These are phyloP conservation scores for Alauda arvensis DNA, from an alignment of 2,797 vertebrate species.

Conservation along the genomic window DNA sequence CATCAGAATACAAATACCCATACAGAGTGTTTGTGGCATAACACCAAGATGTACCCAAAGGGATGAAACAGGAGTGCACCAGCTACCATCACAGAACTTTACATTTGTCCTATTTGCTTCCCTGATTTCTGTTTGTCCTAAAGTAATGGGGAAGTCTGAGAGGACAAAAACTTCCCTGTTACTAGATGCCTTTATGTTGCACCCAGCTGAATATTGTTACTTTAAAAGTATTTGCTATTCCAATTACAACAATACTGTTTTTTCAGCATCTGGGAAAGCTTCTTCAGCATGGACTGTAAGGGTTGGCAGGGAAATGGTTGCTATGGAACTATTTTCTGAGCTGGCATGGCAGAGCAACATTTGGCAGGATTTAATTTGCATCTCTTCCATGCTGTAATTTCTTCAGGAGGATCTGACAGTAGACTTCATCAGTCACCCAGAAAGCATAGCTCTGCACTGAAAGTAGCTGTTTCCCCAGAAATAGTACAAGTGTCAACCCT, in stretches of 20 bases:
- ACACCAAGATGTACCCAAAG: not conserved
- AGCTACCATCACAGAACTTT: not conserved
- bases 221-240: not conserved
- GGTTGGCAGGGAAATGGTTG: constrained; percentile 34
- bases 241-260: not conserved
- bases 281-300: not conserved
- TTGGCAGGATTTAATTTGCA: constrained; percentile 24
- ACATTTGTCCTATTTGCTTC: not conserved
- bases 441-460: not conserved
- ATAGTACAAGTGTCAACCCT: not conserved
- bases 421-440: not conserved
- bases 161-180: not conserved
- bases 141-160: not conserved
- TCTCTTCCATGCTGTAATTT: not conserved
- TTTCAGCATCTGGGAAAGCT: not conserved
- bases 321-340: constrained; percentile 39
- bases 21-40: not conserved
- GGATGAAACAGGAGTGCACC: not conserved
- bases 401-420: not conserved
- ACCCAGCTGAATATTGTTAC: not conserved
- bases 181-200: not conserved
- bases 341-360: not conserved
- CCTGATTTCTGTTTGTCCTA: not conserved
- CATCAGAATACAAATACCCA: not conserved
- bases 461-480: not conserved